Base-by-base conservation (phyloP, 2,113 vertebrate genomes). In the Anguilla japonica region DNA sequence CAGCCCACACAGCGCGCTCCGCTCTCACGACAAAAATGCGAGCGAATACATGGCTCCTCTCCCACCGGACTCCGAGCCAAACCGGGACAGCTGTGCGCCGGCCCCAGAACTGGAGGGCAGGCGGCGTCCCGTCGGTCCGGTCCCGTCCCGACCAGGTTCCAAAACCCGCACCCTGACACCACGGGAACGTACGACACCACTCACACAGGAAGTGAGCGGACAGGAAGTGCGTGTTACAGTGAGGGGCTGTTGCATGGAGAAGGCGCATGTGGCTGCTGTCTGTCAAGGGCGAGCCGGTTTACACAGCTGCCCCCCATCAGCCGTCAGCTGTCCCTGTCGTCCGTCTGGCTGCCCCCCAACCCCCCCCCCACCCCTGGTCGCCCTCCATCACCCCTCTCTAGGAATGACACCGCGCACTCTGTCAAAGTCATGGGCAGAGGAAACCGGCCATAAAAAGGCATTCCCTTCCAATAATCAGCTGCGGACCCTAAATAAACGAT, bases 261-360 rank as follows among this genome's bases (percentile, higher is more conserved):
- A 41, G 56, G 40, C 20, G 11, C 56, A 40, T 46, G 56, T 34
- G 79, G 82, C 56, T 43, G 41, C 43, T 82, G 84, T 50, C 84
- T 85, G 84, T 41, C 34, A 22, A 22, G 29, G 20, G 39, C 79
- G 75, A 50, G 0, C 40, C n/a, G 5, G 60, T 86, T 86, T 82
- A 83, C 81, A 53, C 81, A 86, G 85, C 80, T 86, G 85, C 81
- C 63, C 2, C 57, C 40, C 57, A 43, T 67, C 85, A 82, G 41
- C 60, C 82, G 40, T 26, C 56, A 50, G 41, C 57, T n/a, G 41
- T 34, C 60, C 16, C 57, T 26, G 39, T 53, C 41, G 46, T 34
- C 79, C 71, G 81, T 83, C 81, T 87, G 86, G 86, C 63, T 75
- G n/a, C 56, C 7, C 18, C 14, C 9, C 41, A 34, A 34, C 9